phyloP scores from a whole-genome alignment of 2,113 vertebrate genomes.

The Mola mola region DNA sequence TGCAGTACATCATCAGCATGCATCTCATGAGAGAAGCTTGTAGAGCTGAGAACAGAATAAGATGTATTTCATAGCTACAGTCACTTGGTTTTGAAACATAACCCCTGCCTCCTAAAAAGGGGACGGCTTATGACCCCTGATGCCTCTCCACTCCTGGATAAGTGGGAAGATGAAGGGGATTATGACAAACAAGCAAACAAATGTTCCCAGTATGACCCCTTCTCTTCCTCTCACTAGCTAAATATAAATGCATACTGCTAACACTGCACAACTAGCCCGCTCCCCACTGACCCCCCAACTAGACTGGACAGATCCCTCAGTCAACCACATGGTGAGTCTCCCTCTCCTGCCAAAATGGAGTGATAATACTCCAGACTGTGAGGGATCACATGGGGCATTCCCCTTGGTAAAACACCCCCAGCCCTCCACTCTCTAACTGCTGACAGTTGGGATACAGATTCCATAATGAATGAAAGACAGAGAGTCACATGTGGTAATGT shows the following conservation, averaged over 20 bases:
- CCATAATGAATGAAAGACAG: slow-evolving; percentile 42
- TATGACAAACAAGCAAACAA: slow-evolving; percentile 29
- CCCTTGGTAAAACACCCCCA: slow-evolving; percentile 16
- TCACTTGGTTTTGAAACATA: slow-evolving; percentile 38
- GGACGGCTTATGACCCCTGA: background rate
- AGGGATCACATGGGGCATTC: slow-evolving; percentile 53
- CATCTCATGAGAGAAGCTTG: slow-evolving; percentile 29
- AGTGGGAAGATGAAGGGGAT: slow-evolving; percentile 42
- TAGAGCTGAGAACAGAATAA: background rate
- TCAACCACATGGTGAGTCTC: slow-evolving; percentile 12
- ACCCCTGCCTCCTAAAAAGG: slow-evolving; percentile 33
- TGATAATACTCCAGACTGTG: slow-evolving; percentile 51
- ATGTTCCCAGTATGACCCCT: slow-evolving; percentile 23
- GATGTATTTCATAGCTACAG: slow-evolving; percentile 8
- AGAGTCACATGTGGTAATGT: slow-evolving; percentile 27
- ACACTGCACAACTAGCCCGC: slow-evolving; percentile 24
- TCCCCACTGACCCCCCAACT: slow-evolving; percentile 27
- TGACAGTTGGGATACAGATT: slow-evolving; percentile 26
- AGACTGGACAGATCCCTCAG: background rate
- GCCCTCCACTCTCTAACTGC: slow-evolving; percentile 5
- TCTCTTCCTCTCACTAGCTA: slow-evolving; percentile 53
- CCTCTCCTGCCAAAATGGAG: slow-evolving; percentile 28
- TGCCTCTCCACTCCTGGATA: slow-evolving; percentile 27
- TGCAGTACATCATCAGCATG: slow-evolving; percentile 24
- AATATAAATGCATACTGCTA: slow-evolving; percentile 65